phyloP scores from a whole-genome alignment of 2,888 invertebrate species.

The Calliopum simillimum region DNA sequence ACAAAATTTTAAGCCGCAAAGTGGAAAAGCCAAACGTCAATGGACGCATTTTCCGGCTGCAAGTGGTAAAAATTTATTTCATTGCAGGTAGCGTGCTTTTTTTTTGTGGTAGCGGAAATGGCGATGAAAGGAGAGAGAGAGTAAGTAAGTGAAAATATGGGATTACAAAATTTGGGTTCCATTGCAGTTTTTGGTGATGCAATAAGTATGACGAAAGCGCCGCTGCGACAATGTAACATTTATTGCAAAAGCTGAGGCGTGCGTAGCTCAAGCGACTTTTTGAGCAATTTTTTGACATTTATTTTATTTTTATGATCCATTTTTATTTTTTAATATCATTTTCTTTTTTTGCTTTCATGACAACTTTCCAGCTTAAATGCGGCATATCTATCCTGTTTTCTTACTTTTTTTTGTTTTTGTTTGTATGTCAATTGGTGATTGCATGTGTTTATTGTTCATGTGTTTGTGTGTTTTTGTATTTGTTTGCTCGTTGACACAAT shows the following conservation, averaged over 20 bases:
- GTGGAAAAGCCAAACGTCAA: slow-evolving; percentile 40
- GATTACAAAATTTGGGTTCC: too few species aligned
- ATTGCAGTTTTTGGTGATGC: slow-evolving; percentile 47
- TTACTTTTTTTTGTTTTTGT: slow-evolving; percentile 43
- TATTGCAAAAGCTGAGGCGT: too few species aligned
- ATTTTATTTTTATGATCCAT: slow-evolving; percentile 9
- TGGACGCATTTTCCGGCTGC: slow-evolving; percentile 46
- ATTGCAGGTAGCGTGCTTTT: slow-evolving; percentile 4
- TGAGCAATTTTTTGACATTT: background rate
- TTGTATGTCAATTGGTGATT: slow-evolving; percentile 25
- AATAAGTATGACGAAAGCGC: slow-evolving; percentile 49
- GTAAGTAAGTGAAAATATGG: too few species aligned
- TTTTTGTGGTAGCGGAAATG: background rate
- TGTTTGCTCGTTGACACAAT: slow-evolving; percentile 63
- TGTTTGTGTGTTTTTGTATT: slow-evolving; percentile 19
- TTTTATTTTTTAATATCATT: slow-evolving; percentile 14
- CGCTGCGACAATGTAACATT: too few species aligned
- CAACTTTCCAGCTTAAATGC: slow-evolving; percentile 47
- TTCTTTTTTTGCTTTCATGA: slow-evolving; percentile 24
- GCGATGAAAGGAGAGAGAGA: too few species aligned
- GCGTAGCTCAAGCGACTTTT: too few species aligned
- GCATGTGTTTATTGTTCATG: slow-evolving; percentile 17
- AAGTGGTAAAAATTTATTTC: slow-evolving; percentile 41
- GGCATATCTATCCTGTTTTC: slow-evolving; percentile 62
- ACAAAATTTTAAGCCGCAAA: slow-evolving; percentile 19